phyloP scores from a whole-genome alignment of 1,140 invertebrate species.

The Sogatella furcifera region DNA sequence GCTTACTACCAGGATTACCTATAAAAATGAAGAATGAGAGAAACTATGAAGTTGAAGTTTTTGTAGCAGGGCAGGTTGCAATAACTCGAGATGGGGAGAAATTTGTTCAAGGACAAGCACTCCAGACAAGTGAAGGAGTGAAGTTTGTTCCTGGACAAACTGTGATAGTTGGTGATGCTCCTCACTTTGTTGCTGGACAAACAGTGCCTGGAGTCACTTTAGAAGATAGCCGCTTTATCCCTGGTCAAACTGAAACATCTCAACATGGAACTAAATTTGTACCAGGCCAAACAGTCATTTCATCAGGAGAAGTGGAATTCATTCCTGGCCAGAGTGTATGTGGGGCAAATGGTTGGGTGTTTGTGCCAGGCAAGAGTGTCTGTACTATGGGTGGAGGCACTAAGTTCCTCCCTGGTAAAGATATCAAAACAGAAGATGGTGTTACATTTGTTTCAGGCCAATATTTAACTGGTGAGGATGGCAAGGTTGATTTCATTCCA shows the following conservation, averaged over 20 bases:
- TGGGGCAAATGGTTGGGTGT: slow-evolving; percentile 38
- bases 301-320: slow-evolving; percentile 49
- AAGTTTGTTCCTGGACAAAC: slow-evolving; percentile 62
- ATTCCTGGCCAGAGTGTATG: slow-evolving; percentile 53
- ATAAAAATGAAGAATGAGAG: slow-evolving; percentile 47
- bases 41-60: slow-evolving; percentile 42
- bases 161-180: slow-evolving; percentile 52
- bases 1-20: slow-evolving; percentile 56
- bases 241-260: slow-evolving; percentile 35
- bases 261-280: slow-evolving; percentile 32
- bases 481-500: slow-evolving; percentile 32
- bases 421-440: slow-evolving; percentile 39
- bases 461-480: slow-evolving; percentile 34
- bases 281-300: slow-evolving; percentile 44
- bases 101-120: slow-evolving; percentile 50
- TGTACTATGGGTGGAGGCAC: slow-evolving; percentile 47
- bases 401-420: slow-evolving; percentile 49
- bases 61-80: slow-evolving; percentile 52
- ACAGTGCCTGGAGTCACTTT: slow-evolving; percentile 36
- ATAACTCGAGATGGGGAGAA: slow-evolving; percentile 49
- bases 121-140: slow-evolving; percentile 21
- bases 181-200: slow-evolving; percentile 55
- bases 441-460: slow-evolving; percentile 59
- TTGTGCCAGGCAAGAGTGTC: slow-evolving; percentile 56
- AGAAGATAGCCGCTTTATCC: slow-evolving; percentile 32